These are phyloP conservation scores for Picus viridis DNA, from an alignment of 2,797 vertebrate species.

Conservation along the genomic window DNA sequence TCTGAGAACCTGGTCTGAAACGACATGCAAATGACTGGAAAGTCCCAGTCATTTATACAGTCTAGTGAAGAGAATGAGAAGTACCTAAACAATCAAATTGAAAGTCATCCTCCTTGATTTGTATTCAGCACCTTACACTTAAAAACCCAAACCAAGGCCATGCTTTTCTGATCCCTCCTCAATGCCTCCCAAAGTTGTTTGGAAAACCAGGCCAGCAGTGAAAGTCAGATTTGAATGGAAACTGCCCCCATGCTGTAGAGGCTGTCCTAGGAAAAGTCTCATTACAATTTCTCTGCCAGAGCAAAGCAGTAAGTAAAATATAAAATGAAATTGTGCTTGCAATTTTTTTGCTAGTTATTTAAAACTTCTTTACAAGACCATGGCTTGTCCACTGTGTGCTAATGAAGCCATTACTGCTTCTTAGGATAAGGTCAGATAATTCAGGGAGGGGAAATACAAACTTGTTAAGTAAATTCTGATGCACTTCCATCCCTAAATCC, in stretches of 20 bases:
- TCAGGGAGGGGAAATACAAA: background rate
- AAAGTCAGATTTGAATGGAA: background rate
- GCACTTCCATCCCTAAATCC: background rate
- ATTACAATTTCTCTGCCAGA: background rate
- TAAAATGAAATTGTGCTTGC: background rate
- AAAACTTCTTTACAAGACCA: background rate
- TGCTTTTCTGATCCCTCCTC: background rate
- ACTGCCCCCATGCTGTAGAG: background rate
- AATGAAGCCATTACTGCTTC: background rate
- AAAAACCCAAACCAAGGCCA: background rate
- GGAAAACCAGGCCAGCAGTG: background rate
- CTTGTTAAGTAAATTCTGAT: background rate
- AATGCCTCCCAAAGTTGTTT: background rate
- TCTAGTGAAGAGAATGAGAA: conserved; percentile 55
- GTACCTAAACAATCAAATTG: conserved; percentile 51
- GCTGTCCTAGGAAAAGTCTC: background rate
- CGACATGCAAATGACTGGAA: conserved; percentile 81
- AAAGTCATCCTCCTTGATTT: conserved; percentile 53
- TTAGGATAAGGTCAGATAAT: background rate
- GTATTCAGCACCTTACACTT: conserved; percentile 26
- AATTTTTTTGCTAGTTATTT: background rate
- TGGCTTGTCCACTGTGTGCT: background rate
- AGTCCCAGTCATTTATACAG: conserved; percentile 74
- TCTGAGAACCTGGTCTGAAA: conserved; percentile 72
- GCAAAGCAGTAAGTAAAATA: background rate